A percentile compares a stretch with the other conserved stretches of the same genome.
These are phyloP conservation scores for Penaeus vannamei DNA, from an alignment of 1,140 invertebrate genomes.

Conservation along the genomic window DNA sequence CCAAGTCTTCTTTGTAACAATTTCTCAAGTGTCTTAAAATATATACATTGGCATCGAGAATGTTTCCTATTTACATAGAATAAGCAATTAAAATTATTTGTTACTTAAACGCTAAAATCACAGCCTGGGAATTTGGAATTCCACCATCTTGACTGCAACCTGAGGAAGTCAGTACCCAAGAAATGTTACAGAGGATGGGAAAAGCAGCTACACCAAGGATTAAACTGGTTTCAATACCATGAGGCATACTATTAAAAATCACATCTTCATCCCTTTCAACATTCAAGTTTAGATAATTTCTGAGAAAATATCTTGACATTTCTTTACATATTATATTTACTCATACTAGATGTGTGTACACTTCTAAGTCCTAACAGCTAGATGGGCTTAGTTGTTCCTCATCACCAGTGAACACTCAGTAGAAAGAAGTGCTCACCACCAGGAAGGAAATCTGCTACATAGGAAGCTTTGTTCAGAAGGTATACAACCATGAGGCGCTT, in stretches of 20 bases:
- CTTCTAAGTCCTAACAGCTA: no score
- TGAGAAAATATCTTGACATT: no score
- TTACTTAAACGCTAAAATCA: conserved; percentile 63
- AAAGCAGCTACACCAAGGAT: not conserved
- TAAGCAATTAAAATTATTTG: conserved; percentile 51
- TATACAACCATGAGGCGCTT: no score
- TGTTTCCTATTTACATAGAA: conserved; percentile 56
- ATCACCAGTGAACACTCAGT: no score
- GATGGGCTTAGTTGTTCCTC: no score
- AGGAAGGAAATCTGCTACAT: no score
- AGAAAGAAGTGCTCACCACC: no score
- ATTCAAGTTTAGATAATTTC: no score
- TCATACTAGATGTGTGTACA: no score
- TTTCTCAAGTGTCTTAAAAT: conserved; percentile 38
- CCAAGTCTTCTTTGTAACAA: not conserved
- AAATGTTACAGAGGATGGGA: conserved; percentile 42
- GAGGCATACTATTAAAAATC: not conserved
- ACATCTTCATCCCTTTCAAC: no score
- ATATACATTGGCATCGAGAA: conserved; percentile 57
- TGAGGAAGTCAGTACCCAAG: conserved; percentile 54
- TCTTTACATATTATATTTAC: no score
- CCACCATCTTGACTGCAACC: conserved; percentile 61
- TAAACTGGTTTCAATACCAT: not conserved
- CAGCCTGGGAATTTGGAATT: conserved; percentile 65
- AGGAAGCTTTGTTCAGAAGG: no score